phyloP scores from a whole-genome alignment of 2,888 invertebrate species.

The Eupithecia dodoneata region DNA sequence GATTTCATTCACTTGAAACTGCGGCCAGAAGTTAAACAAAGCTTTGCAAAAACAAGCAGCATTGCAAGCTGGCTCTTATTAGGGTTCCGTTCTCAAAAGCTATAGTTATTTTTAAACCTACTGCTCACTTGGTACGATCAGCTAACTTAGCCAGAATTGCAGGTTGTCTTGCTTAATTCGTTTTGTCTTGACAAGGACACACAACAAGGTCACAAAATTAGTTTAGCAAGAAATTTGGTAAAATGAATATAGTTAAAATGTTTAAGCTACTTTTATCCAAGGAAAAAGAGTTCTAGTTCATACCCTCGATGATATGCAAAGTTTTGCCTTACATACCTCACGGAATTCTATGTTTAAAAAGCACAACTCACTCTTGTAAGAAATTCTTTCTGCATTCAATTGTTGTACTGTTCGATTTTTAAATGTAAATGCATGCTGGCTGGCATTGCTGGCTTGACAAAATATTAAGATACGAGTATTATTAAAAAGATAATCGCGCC shows the following conservation, averaged over 20 bases:
- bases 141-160: too few relatives aligned
- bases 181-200: too few relatives aligned
- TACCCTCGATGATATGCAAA: neutral
- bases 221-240: neutral
- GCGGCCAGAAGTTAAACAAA: conserved; percentile 33
- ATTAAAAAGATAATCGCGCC: neutral
- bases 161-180: too few relatives aligned
- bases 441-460: neutral
- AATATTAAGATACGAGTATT: neutral
- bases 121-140: neutral
- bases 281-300: neutral
- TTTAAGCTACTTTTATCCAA: too few relatives aligned
- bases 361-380: conserved; percentile 6
- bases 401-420: conserved; percentile 33
- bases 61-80: neutral
- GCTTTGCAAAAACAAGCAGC: conserved; percentile 26
- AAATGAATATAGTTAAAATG: too few relatives aligned
- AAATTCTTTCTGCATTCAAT: conserved; percentile 20
- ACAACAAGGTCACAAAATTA: too few relatives aligned
- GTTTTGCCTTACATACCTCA: neutral
- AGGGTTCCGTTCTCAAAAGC: neutral
- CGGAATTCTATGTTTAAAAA: neutral
- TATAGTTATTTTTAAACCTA: neutral
- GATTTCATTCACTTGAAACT: conserved; percentile 34
- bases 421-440: conserved; percentile 23